Base-by-base conservation (phyloP, 1,140 invertebrate genomes). In the Calliopsis andreniformis region DNA sequence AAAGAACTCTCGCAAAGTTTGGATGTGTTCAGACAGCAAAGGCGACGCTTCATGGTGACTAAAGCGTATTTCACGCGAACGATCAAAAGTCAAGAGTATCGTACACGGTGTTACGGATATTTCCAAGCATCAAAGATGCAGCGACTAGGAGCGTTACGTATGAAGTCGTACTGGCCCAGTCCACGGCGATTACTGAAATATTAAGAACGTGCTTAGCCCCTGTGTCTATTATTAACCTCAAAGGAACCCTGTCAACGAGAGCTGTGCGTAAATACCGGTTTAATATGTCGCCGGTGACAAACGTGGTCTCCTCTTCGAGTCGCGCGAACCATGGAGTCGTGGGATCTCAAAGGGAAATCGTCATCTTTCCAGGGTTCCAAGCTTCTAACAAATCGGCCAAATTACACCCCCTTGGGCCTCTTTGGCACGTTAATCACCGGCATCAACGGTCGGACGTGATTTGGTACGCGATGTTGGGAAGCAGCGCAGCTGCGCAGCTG, bases 191-290 rank as follows among this genome's bases (percentile, higher is more conserved):
- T 61, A 68, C 45, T 69, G 73, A 68, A 68, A 68, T 68, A 69
- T 76, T 76, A 76, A 76, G 72, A 76, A 76, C 66, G 49, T 28
- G 18, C 35, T 51, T 39, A 12, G 58, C 7, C 67, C 12, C 53
- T 2, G 30, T 2, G 28, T 63, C 75, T 77, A 77, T 77, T 71
- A 77, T 77, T 77, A 77, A 71, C 75, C 75, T 77, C 75, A 77
- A 77, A 77, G 75, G 58, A 18, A 63, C 32, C 55, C 47, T 77
- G 75, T 77, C 75, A 53, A 39, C 75, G 75, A 47, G 20, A 16
- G 7, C 30, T 18, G 10, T 25, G 28, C 58, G 58, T 63, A 77
- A 77, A 63, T 42, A 59, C 59, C 14, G 10, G 32, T 42, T 59
- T 62, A 53, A 71, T 71, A 35, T 32, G 45, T 16, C 3, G 2